Conservation (phyloP, 2,797 vertebrate species). For the Clamator glandarius region DNA sequence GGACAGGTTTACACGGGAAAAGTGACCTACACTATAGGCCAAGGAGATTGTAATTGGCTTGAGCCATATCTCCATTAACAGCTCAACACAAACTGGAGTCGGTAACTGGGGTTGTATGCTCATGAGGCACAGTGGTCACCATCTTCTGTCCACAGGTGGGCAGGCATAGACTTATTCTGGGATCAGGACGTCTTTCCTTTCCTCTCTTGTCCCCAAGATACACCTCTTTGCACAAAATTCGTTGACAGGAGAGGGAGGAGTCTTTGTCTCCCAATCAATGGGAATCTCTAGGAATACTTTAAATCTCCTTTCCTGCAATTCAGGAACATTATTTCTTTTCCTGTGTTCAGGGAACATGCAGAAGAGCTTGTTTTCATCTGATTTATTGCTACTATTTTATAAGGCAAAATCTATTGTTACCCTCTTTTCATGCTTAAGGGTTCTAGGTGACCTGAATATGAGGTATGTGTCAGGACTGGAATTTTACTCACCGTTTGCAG, state of each 20-base stretch:
- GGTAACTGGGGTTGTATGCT: background rate
- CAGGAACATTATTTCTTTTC: background rate
- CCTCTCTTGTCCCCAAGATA: background rate
- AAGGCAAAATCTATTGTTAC: background rate
- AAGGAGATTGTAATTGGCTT: background rate
- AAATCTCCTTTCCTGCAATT: too few species aligned
- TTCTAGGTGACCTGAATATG: background rate
- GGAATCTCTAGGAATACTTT: too few species aligned
- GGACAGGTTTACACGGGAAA: background rate
- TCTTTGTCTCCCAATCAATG: too few species aligned
- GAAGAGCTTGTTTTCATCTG: background rate
- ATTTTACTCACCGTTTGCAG: background rate
- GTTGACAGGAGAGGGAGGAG: background rate
- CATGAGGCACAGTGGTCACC: background rate
- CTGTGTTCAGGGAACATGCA: background rate
- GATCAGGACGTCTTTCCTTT: background rate
- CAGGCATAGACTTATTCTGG: background rate
- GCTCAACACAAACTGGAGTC: background rate
- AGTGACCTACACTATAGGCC: background rate
- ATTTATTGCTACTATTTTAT: background rate
- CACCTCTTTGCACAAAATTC: background rate
- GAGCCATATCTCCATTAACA: background rate
- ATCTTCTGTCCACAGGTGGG: background rate
- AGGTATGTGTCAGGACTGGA: background rate
- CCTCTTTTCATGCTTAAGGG: background rate